These are phyloP conservation scores for Oasisia sp. DNA, from an alignment of 2,888 invertebrate species.

Conservation along the genomic window DNA sequence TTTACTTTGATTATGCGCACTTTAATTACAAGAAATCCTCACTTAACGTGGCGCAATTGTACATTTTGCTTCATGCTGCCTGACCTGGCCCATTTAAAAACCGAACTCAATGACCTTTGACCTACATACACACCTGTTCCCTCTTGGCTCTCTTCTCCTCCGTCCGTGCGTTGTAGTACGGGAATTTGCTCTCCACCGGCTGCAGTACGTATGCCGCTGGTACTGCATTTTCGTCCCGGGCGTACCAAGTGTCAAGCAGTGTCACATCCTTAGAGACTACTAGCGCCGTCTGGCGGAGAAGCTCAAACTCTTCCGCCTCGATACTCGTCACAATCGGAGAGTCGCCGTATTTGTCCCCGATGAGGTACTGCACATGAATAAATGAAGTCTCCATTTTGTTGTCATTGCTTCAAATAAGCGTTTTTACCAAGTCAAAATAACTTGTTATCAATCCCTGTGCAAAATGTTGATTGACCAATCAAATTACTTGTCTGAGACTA, in stretches of 20 bases:
- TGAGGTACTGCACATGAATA: not conserved
- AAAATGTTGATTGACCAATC: not conserved
- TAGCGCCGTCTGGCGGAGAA: not conserved
- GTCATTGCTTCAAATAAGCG: not conserved
- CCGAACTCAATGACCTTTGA: not conserved
- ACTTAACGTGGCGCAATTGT: too few species aligned
- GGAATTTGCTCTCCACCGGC: not conserved
- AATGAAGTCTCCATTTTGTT: not conserved
- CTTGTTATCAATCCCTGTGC: not conserved
- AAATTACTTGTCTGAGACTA: not conserved
- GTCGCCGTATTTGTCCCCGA: not conserved
- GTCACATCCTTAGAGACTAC: conserved; percentile 12
- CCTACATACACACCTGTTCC: not conserved
- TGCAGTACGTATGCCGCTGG: not conserved
- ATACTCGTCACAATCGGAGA: conserved; percentile 2
- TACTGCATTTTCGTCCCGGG: not conserved
- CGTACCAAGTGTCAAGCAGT: not conserved
- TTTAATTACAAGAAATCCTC: too few species aligned
- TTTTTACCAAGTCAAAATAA: not conserved
- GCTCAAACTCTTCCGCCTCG: conserved; percentile 8
- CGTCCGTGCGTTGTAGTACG: not conserved
- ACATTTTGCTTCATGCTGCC: not conserved
- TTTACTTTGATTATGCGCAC: too few species aligned
- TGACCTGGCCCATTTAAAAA: not conserved
- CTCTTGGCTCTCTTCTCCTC: not conserved